phyloP scores from a whole-genome alignment of 2,113 vertebrate species.

The Illadopsis cleaveri region DNA sequence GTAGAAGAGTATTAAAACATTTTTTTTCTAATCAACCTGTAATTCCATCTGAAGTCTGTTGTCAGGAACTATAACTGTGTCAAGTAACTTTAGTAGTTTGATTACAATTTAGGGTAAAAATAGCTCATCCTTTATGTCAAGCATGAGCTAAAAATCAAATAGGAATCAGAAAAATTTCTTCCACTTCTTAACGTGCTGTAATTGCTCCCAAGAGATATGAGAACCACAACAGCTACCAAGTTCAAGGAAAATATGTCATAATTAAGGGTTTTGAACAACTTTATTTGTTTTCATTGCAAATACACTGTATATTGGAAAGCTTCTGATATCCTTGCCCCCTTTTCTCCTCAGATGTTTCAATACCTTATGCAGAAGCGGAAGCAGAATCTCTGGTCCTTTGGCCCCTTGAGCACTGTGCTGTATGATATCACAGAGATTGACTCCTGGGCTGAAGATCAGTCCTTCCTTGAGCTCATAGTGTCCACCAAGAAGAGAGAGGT shows the following conservation, averaged over 20 bases:
- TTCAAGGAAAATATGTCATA: neutral
- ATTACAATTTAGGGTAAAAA: neutral
- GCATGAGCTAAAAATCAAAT: neutral
- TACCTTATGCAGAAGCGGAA: constrained; percentile 89
- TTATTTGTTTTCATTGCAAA: neutral
- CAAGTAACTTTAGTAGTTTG: neutral
- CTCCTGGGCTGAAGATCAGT: constrained; percentile 88
- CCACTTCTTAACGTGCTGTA: neutral
- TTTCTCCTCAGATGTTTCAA: constrained; percentile 85
- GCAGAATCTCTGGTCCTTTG: constrained; percentile 85
- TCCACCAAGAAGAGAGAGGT: constrained; percentile 89
- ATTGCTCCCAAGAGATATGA: neutral
- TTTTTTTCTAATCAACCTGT: neutral
- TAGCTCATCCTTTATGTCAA: neutral
- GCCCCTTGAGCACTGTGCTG: constrained; percentile 85
- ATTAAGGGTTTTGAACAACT: neutral
- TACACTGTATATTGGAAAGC: neutral
- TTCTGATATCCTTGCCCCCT: neutral
- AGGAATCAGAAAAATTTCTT: neutral
- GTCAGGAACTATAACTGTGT: neutral
- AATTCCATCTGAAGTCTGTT: neutral
- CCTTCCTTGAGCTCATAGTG: constrained; percentile 91
- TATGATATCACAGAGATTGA: constrained; percentile 96
- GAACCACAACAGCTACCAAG: neutral
- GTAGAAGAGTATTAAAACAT: neutral